Evolutionary conservation across 1,140 invertebrate genomes (phyloP), one percentile per base, ranked within the genome.

Genomic region (Penaeus indicus): DNA sequence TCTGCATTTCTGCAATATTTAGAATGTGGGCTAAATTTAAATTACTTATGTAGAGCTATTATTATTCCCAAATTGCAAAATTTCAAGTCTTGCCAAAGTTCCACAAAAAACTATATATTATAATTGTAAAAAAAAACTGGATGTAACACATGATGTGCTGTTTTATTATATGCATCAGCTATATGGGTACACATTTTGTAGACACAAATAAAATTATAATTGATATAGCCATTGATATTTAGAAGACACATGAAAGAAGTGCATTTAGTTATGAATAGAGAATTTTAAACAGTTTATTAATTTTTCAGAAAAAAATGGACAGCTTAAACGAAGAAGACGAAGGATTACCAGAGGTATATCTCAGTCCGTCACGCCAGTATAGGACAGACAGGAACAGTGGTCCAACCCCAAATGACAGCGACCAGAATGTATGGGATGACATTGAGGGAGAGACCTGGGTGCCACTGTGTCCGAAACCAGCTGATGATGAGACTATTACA

Each of bases 291-390:
- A 38, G 1, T 19, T 19, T 19, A 32, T 75, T 75, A 0, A 5
- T 25, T 27, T 75, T 75, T 11, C 72, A 75, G 72, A 38, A 32
- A 27, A 32, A 18, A 18, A 75, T 75, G 72, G 27, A 27, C 4
- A 21, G 72, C n/a, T 5, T 27, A 19, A 75, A 11, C 13, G 72
- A 75, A 75, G 72, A 75, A 1, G 18, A 19, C 16, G 42, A 75
- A 75, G 72, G 72, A 19, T 75, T 75, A 27, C 72, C 72, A 75
- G 72, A 75, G 25, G 42, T 75, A 22, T 75, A 75, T 27, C 72
- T 75, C n/a, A 75, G 72, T 38, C 72, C 72, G 4, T 27, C 72
- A 32, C 72, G 25, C 5, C 42, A 27, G 2, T 32, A 38, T 8
- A 27, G 27, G 4, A 32, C 72, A 19, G n/a, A 38, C 42, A 25